These are phyloP conservation scores for Prietella phreatophila DNA, from an alignment of 2,113 vertebrate genomes.

Conservation along the genomic window DNA sequence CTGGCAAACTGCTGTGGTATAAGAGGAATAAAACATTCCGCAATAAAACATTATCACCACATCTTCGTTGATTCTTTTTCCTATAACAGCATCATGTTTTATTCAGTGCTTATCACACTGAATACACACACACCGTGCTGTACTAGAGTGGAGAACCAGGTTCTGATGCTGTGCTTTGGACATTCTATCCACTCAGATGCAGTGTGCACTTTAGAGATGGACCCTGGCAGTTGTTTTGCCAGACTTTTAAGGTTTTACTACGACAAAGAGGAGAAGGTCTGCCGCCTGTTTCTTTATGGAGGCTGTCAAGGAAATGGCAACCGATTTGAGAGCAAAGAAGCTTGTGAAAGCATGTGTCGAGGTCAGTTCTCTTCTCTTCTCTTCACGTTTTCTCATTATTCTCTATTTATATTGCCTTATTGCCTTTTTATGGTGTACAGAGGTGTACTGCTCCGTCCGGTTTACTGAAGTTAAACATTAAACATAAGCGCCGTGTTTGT, in stretches of 20 bases:
- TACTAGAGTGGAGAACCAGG: background rate
- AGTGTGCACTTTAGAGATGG: slow-evolving; percentile 36
- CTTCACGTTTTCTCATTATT: background rate
- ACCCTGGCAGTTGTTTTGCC: slow-evolving; percentile 44
- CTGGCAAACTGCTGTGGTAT: background rate
- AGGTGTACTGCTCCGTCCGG: background rate
- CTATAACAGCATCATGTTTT: background rate
- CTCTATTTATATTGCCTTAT: background rate
- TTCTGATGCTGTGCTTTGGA: background rate
- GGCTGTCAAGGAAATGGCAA: slow-evolving; percentile 62
- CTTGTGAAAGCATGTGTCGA: slow-evolving; percentile 46
- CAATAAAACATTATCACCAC: background rate
- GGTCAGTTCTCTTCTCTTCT: slow-evolving; percentile 39
- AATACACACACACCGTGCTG: background rate
- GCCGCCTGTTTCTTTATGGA: slow-evolving; percentile 53
- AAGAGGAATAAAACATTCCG: background rate
- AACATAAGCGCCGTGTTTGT: background rate
- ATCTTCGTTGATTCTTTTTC: background rate
- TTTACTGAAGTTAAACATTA: slow-evolving; percentile 35
- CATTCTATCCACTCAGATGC: slow-evolving; percentile 20
- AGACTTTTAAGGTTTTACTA: slow-evolving; percentile 38
- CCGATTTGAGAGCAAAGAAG: slow-evolving; percentile 50
- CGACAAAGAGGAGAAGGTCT: slow-evolving; percentile 36
- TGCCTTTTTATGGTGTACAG: background rate
- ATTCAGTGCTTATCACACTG: too few species aligned